Base-by-base conservation (phyloP, 1,140 invertebrate genomes). In the Macrobrachium rosenbergii region DNA sequence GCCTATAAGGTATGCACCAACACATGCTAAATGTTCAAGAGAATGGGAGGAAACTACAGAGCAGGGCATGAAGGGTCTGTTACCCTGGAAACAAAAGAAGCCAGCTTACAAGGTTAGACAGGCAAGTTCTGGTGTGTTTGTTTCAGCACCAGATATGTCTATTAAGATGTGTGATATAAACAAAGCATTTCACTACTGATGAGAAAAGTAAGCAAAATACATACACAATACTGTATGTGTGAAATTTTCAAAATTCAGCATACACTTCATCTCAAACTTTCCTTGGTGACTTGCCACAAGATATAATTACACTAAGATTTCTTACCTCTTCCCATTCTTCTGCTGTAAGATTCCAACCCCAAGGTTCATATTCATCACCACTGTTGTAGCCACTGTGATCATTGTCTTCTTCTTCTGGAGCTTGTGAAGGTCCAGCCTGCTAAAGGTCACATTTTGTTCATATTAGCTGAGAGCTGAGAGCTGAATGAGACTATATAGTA, bases 281-380 rank as follows among this genome's bases (percentile, higher is more conserved):
- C 7, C 52, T 10, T 12, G 52, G 58, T 60, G 64, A 28, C 17
- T 21, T 28, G 11, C 23, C 19, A 37, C 28, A 37, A 37, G 28
- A 37, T 21, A 21, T 72, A 12, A 19, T 52, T 11, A 87, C 28
- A 37, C 1, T 19, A 0, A 80, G 12, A n/a, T 17, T 62, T 73
- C 83, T 85, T 90, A 94, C 93, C 91, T 94, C 94, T 80, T 93
- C 91, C 94, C 94, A 95, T 90, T 95, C 94, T 63, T 94, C 92
- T 63, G 93, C 91, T 6, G 94, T 93, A 64, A 94, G 92, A 88
- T 93, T 92, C 88, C 92, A 92, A 88, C 93, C 92, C 87, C 93
- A 93, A 60, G 94, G 93, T 52, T 93, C 93, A 90, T 96, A 95
- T 91, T 96, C 96, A 91, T 96, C 95, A 45, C 94, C 95, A 90